Base-by-base conservation (phyloP, 2,113 vertebrate species). In the Phylloscopus trochilus region DNA sequence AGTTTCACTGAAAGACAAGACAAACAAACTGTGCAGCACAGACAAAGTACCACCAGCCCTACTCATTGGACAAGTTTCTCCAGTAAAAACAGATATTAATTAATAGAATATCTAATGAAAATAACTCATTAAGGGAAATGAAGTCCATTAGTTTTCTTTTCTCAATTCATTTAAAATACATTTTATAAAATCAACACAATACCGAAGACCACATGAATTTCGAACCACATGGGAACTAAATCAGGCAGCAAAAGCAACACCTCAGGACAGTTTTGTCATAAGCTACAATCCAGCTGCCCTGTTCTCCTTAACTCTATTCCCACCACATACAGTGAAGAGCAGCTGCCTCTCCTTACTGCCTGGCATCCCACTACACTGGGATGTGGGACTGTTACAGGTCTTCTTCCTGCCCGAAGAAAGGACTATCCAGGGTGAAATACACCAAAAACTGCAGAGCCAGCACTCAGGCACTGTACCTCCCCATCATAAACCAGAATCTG, bases 1-100 rank as follows among this genome's bases (percentile, higher is more conserved):
- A 16, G 98, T 98, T 96, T 99, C 99, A 96, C 99, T 99, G 66
- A 62, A 86, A 90, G 63, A 28, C 52, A 73, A 89, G 58, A 28
- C 53, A 76, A 31, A 39, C 52, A n/a, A 47, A 30, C 15, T 59
- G 21, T 72, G 43, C 11, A 66, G 51, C 27, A 59, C 62, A 62
- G 7, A 46, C 31, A 43, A 86, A n/a, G 39, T 31, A 56, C 7
- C 47, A 62, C 24, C 51, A 93, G 43, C 16, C 73, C 62, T n/a
- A 30, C 7, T 67, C 31, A 78, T 0, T 35, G 19, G 27, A 47
- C 44, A 55, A 83, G 3, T 23, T 72, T 37, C 28, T 59, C 39
- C 20, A 80, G 37, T 56, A 87, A 84, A 53, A 52, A 53, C 6
- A 44, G 20, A 83, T 55, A 83, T 55, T 33, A 43, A 83, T 66